Evolutionary conservation across 2,888 invertebrate species (phyloP).

Genomic region (Pantelozetes paolii): DNA sequence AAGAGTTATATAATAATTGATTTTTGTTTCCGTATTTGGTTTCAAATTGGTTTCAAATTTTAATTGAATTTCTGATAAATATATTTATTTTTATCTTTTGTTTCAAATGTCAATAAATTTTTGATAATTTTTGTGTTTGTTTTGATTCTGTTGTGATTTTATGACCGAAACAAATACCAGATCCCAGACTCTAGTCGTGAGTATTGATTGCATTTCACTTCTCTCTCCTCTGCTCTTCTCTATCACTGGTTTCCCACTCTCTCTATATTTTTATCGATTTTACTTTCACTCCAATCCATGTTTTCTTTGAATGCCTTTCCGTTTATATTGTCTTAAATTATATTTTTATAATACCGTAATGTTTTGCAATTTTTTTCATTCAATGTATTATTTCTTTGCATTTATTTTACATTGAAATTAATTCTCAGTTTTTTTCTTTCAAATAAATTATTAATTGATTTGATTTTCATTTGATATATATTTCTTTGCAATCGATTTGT

Average conservation of each 20-base stretch:
- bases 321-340: not conserved
- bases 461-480: not conserved
- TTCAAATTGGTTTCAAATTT: constrained; percentile 6
- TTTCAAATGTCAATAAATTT: not conserved
- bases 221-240: constrained; percentile 7
- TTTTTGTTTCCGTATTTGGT: constrained; percentile 11
- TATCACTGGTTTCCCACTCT: not conserved
- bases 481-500: not conserved
- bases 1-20: not conserved
- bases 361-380: not conserved
- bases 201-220: constrained; percentile 2
- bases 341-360: not conserved
- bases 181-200: not conserved
- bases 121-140: not conserved
- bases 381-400: not conserved
- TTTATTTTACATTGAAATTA: not conserved
- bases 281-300: not conserved
- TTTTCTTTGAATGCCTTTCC: not conserved
- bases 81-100: not conserved
- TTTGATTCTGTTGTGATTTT: not conserved
- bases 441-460: not conserved
- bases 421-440: not conserved
- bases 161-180: no score
- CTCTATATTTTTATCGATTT: constrained; percentile 5
- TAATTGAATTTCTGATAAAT: not conserved